Conservation (phyloP, 2,113 vertebrate genomes). For the Felis chaus region DNA sequence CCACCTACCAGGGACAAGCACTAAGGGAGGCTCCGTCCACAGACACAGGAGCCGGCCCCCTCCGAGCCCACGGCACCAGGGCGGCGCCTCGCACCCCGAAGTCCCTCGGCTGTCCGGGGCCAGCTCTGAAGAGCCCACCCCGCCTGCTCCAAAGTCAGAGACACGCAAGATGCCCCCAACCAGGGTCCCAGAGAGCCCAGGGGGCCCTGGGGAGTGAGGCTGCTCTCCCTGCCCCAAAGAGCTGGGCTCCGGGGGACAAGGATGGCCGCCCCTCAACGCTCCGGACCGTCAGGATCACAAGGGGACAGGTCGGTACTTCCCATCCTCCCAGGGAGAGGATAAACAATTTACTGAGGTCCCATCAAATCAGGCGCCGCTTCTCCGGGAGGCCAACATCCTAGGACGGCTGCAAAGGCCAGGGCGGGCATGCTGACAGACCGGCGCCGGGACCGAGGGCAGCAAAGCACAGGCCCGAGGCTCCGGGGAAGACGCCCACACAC, state of each 20-base stretch:
- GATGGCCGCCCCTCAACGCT: background rate
- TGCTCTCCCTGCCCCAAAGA: background rate
- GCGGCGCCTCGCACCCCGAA: background rate
- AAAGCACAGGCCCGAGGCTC: background rate
- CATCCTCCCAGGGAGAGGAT: background rate
- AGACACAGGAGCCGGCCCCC: background rate
- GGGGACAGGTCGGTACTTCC: background rate
- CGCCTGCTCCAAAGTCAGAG: background rate
- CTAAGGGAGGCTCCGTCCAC: background rate
- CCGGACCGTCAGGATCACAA: accelerated
- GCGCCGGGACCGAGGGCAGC: too few relatives aligned
- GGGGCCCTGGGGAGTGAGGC: background rate
- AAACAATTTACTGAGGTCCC: background rate
- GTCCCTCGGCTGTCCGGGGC: background rate
- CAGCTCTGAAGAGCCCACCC: background rate
- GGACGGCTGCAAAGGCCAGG: background rate
- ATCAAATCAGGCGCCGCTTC: background rate
- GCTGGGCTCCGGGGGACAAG: background rate
- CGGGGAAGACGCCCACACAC: accelerated
- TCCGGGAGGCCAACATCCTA: background rate
- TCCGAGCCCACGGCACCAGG: accelerated
- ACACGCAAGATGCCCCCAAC: background rate
- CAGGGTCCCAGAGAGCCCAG: too few relatives aligned
- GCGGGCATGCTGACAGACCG: background rate
- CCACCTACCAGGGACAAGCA: background rate